Evolutionary conservation across 2,888 invertebrate genomes (phyloP), one percentile per base, ranked within the genome.

Genomic region (Netelia inedita): DNA sequence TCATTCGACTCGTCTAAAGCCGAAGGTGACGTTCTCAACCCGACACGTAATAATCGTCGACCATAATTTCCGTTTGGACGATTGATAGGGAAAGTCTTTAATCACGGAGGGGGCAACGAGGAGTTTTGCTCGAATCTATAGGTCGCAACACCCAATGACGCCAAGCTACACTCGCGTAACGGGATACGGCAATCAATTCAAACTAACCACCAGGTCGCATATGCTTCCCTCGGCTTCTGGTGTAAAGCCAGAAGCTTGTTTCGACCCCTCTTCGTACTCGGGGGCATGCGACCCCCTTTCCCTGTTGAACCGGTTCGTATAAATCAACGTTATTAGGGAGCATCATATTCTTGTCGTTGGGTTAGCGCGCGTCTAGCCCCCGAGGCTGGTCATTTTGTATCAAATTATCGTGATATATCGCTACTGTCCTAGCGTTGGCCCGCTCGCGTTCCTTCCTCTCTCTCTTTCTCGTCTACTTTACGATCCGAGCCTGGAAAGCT

Each of bases 311-410:
- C 90, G 89, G 55, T 89, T 87, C 87, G 84, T 92, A 93, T 93
- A 93, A 93, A 93, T 93, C 93, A 93, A 91, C 91, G 92, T 93
- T 93, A 93, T 93, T 93, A 92, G 89, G 90, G 80, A 91, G 93
- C 91, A 89, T 93, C 93, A 88, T 92, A 92, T 93, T 92, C 92
- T 89, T 78, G 86, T 85, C 81, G 85, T 50, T 57, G 72, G 55
- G 61, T 50, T 50, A 50, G 65, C 71, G 63, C 87, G 85, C 86
- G 88, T 86, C 82, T 86, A 86, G 87, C 90, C 88, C 88, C 91
- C 88, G 88, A 88, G 87, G 85, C 91, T 87, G 90, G 92, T 92
- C 91, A 92, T 93, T 93, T 91, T 90, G 91, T 92, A 93, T 92
- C 92, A 92, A 93, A 93, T 92, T 93, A 92, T 92, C 89, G 90